These are phyloP conservation scores for Drosophila obscura DNA, from an alignment of 1,140 invertebrate genomes.

Conservation along the genomic window DNA sequence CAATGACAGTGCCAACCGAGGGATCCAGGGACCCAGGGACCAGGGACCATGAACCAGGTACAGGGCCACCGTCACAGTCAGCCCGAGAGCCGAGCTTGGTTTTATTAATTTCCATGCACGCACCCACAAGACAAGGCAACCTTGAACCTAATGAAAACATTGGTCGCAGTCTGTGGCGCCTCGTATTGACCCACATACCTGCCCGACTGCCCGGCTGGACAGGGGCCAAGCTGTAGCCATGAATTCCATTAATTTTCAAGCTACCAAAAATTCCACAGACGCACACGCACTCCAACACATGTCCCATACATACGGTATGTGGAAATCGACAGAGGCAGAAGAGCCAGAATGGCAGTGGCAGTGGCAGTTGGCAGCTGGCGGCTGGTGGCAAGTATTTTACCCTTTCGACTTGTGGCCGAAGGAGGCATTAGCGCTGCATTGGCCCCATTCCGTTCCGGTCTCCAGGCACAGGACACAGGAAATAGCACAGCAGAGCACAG, in stretches of 20 bases:
- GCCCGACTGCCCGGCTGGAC: slow-evolving; percentile 44
- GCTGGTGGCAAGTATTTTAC: slow-evolving; percentile 66
- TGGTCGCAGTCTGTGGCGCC: slow-evolving; percentile 27
- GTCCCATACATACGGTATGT: neutral
- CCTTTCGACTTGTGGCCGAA: slow-evolving; percentile 63
- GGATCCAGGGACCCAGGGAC: neutral
- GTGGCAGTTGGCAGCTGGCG: slow-evolving; percentile 26
- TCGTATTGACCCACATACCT: slow-evolving; percentile 65
- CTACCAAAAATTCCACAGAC: slow-evolving; percentile 69
- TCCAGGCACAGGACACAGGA: slow-evolving; percentile 25
- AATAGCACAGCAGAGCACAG: too few relatives aligned
- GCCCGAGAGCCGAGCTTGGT: slow-evolving; percentile 23
- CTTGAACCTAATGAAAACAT: slow-evolving; percentile 81
- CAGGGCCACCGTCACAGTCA: neutral
- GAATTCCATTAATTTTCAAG: slow-evolving; percentile 81
- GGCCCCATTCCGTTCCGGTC: slow-evolving; percentile 50
- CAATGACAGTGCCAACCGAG: slow-evolving; percentile 66
- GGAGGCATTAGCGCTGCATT: slow-evolving; percentile 72
- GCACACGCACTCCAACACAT: slow-evolving; percentile 46
- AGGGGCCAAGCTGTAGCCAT: slow-evolving; percentile 70
- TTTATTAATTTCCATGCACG: slow-evolving; percentile 71
- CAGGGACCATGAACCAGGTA: neutral
- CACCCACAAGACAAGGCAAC: slow-evolving; percentile 47
- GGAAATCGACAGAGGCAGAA: neutral
- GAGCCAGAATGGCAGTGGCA: too few relatives aligned